Evolutionary conservation across 2,888 invertebrate species (phyloP).

Genomic region (Caenorhabditis uteleia): DNA sequence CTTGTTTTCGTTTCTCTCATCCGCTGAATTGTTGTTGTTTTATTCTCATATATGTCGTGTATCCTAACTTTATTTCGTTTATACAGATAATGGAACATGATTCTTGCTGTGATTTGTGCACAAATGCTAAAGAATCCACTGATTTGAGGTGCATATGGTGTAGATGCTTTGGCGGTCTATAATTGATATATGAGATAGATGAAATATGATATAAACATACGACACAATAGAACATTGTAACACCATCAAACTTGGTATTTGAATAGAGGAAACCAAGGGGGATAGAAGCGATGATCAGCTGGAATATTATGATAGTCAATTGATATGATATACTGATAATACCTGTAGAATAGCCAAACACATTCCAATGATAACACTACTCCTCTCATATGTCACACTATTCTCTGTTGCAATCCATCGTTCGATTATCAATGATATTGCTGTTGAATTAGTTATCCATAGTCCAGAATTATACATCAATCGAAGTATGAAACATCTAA

Average conservation of each 20-base stretch:
- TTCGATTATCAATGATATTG: conserved; percentile 19
- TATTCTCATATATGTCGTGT: too few relatives aligned
- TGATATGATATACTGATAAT: too few relatives aligned
- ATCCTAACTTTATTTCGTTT: conserved; percentile 18
- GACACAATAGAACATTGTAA: conserved; percentile 24
- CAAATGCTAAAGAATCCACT: conserved; percentile 11
- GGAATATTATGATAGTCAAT: conserved; percentile 1
- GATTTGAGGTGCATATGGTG: conserved; percentile 12
- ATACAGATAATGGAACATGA: conserved; percentile 10
- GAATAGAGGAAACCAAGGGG: conserved; percentile 17
- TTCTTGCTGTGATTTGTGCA: conserved; percentile 13
- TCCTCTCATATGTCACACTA: conserved; percentile 22
- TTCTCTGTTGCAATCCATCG: conserved; percentile 21
- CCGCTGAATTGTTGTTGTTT: too few relatives aligned
- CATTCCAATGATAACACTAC: conserved; percentile 7
- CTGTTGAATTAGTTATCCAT: conserved; percentile 28
- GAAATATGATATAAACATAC: conserved; percentile 1
- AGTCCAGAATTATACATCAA: conserved; percentile 29
- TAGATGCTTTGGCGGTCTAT: conserved; percentile 10
- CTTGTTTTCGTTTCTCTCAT: too few relatives aligned
- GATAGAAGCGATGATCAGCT: conserved; percentile 10
- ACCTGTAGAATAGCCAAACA: conserved; percentile 16
- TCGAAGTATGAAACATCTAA: conserved; percentile 28
- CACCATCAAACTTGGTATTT: conserved; percentile 3
- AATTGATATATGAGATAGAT: neutral